Base-by-base conservation (phyloP, 1,140 invertebrate genomes). In the Aphidius gifuensis region DNA sequence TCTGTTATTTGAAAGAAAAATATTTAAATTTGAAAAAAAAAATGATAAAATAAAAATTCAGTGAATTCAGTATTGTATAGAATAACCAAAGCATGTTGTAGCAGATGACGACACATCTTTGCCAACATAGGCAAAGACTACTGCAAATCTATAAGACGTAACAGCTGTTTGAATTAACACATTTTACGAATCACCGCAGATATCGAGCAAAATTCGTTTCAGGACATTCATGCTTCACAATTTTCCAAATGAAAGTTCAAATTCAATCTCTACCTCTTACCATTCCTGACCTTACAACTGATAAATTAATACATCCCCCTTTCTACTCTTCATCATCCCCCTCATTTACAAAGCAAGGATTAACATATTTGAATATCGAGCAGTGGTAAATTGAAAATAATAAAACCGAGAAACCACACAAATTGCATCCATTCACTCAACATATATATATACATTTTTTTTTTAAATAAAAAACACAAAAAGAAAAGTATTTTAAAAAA, bases 101-200 rank as follows among this genome's bases (percentile, higher is more conserved):
- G 51, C 56, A 68, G 62, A 64, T 69, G 66, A 71, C 69, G 68
- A 73, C 62, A 32, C 23, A 32, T 32, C 23, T 32, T 32, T 32
- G 23, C 23, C 23, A 32, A 32, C 16, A 16, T 16, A 16, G 16
- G 16, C 16, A 16, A 16, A 16, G 16, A 16, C 16, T 16, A 16
- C 3, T 47, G 32, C 38, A 32, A 23, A 16, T 39, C 38, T 38
- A 46, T 49, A 59, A 49, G 39, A 49, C 58, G 47, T 54, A 56
- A 45, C 53, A 39, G 44, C 23, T 58, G 40, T 42, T 11, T 62
- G 63, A 69, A 69, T 68, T 59, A 68, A 62, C 62, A 61, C 65
- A 69, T 69, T 72, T 72, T 69, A 66, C 61, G 69, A 69, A 71
- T 71, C 66, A n/a, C 16, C 53, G 39, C 23, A 32, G 40, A 55